These are phyloP conservation scores for Oncorhynchus kisutch DNA, from an alignment of 2,113 vertebrate genomes.

Conservation along the genomic window DNA sequence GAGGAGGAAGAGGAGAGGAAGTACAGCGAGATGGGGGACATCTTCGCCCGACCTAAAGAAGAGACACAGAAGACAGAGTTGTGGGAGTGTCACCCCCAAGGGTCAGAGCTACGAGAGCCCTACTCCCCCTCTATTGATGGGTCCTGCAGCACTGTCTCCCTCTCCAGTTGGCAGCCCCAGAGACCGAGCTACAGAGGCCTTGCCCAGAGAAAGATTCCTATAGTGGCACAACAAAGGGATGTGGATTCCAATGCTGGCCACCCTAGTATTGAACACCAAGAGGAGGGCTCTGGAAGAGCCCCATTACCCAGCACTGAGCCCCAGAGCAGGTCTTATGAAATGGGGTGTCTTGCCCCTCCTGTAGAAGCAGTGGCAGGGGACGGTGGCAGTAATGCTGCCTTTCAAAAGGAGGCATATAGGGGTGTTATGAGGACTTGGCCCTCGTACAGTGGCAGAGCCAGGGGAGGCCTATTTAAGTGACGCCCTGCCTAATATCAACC, in stretches of 20 bases:
- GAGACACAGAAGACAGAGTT: neutral
- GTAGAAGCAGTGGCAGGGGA: too few species aligned
- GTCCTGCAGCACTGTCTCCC: constrained; percentile 21
- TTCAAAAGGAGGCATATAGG: neutral
- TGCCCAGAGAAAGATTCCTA: too few species aligned
- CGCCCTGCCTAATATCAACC: constrained; percentile 10
- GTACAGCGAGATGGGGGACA: constrained; percentile 14
- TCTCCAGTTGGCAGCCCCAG: neutral
- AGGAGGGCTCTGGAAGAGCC: too few species aligned
- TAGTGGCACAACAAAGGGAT: too few species aligned
- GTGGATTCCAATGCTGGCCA: too few species aligned
- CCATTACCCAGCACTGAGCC: too few species aligned
- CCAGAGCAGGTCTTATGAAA: too few species aligned
- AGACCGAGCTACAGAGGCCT: too few species aligned
- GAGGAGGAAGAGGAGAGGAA: constrained; percentile 12
- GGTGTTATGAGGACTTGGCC: constrained; percentile 4
- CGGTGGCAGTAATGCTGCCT: too few species aligned
- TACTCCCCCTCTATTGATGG: constrained; percentile 30
- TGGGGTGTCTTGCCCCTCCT: too few species aligned
- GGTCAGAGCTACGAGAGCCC: constrained; percentile 23
- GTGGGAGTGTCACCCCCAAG: neutral
- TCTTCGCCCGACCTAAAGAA: constrained; percentile 2
- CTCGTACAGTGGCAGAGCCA: constrained; percentile 23
- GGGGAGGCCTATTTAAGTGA: constrained; percentile 10
- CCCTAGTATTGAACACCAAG: too few species aligned